Base-by-base conservation (phyloP, 2,888 invertebrate species). In the Protodeltote pygarga region DNA sequence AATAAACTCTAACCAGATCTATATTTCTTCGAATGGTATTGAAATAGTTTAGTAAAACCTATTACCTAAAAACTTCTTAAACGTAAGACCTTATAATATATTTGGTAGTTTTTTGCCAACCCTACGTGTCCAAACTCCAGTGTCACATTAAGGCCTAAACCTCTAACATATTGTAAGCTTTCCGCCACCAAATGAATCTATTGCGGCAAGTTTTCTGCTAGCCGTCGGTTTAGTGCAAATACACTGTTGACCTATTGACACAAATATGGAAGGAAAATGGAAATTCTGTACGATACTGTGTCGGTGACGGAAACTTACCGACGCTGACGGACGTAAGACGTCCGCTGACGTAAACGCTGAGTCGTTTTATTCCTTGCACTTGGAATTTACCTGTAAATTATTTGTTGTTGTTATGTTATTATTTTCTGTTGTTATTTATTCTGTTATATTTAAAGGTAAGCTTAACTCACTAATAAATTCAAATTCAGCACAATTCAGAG, bases 101-200 rank as follows among this genome's bases (percentile, higher is more conserved):
- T n/a, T n/a, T n/a, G n/a, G n/a, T 15, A 10, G 3, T 13, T 21
- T 4, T 4, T 1, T 24, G 42, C 0, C 59, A 67, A 4, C 65
- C 65, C 50, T 64, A 41, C 3, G 19, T 17, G 23, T 31, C 34
- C 33, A 27, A 39, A 45, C 39, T 51, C 29, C 33, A 45, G 48
- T 64, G 64, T 67, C 59, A 46, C 64, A 63, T 65, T 59, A 63
- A 20, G 39, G 32, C 38, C 48, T 37, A 34, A 67, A 42, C 59
- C 68, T 54, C 59, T 54, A 64, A 65, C 53, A 67, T 63, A 59
- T 54, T 54, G 59, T 46, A 46, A 63, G 59, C 50, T 39, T 57
- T 64, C 44, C 46, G 23, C 44, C 38, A 33, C 34, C 38, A 41
- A 67, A 63, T 58, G 67, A 67, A 41, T 42, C 38, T 19, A 21